These are phyloP conservation scores for Myiagra hebetior DNA, from an alignment of 2,113 vertebrate genomes.

Conservation along the genomic window DNA sequence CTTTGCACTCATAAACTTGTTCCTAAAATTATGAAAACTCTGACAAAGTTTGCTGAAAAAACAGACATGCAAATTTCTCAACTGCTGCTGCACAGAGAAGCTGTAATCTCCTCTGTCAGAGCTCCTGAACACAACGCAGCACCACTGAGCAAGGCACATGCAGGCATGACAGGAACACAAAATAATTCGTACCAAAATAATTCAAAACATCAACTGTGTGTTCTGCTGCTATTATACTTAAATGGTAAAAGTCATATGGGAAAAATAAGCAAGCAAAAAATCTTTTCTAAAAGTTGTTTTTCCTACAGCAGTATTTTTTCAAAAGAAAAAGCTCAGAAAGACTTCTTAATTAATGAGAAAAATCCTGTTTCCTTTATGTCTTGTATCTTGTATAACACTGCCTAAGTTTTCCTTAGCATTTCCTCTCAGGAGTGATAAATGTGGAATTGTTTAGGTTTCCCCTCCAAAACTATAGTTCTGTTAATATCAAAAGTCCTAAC, in stretches of 20 bases:
- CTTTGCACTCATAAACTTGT: background rate
- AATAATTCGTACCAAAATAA: background rate
- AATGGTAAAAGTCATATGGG: background rate
- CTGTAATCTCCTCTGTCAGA: background rate
- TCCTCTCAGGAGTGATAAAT: background rate
- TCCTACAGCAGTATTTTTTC: background rate
- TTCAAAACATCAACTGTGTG: background rate
- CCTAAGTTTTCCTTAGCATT: background rate
- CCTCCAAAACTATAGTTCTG: background rate
- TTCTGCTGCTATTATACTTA: background rate
- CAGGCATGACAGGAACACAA: background rate
- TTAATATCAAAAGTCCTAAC: background rate
- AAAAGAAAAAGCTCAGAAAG: background rate
- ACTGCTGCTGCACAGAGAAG: background rate
- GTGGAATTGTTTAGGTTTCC: background rate
- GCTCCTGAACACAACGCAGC: background rate
- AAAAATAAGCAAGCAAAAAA: background rate
- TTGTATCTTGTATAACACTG: background rate
- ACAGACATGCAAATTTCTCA: background rate
- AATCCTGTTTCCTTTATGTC: background rate
- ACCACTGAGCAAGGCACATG: background rate
- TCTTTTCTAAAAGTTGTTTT: background rate
- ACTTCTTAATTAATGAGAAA: background rate
- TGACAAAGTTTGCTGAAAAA: background rate
- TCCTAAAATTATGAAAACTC: background rate